phyloP scores from a whole-genome alignment of 2,797 vertebrate species.

The Lateolabrax maculatus region DNA sequence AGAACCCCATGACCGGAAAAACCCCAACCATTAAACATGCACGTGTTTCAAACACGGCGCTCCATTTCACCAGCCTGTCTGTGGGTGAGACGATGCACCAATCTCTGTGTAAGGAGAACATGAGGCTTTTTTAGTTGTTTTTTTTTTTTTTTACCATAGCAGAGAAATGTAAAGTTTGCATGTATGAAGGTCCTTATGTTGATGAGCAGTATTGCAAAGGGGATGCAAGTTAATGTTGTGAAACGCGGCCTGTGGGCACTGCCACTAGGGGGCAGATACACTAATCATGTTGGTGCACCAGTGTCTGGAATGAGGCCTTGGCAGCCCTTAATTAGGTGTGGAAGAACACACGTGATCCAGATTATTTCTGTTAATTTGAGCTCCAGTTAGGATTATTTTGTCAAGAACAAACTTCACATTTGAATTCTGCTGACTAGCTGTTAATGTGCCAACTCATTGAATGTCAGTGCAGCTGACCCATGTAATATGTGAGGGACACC shows the following conservation, averaged over 20 bases:
- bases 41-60: background rate
- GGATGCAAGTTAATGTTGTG: background rate
- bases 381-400: background rate
- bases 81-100: background rate
- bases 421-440: background rate
- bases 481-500: background rate
- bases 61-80: background rate
- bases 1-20: background rate
- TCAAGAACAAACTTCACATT: background rate
- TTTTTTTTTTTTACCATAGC: background rate
- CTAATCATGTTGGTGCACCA: constrained; percentile 7
- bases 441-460: constrained; percentile 7
- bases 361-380: background rate
- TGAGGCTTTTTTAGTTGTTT: background rate
- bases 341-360: no score
- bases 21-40: background rate
- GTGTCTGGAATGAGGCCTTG: background rate
- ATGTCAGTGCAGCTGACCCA: background rate
- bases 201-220: background rate
- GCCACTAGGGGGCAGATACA: constrained; percentile 3
- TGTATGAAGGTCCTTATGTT: background rate
- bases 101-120: background rate
- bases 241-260: background rate
- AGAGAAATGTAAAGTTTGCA: background rate
- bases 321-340: background rate